Percentiles rank a stretch among this genome's conserved stretches.
Evolutionary conservation across 2,113 vertebrate species (phyloP).

Genomic region (Ceyx cyanopectus): DNA sequence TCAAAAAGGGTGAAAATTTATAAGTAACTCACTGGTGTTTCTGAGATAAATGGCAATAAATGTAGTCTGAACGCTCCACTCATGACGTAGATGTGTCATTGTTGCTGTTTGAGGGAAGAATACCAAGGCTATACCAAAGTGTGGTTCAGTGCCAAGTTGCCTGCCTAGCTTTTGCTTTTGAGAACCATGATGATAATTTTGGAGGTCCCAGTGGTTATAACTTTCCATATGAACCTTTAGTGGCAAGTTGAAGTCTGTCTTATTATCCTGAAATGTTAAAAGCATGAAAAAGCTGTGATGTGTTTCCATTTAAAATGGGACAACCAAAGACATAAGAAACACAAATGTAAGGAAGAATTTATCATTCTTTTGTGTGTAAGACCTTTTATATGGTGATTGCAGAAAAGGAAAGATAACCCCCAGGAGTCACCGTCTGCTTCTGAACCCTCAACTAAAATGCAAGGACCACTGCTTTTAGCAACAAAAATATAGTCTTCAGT

Average conservation of each 20-base stretch:
- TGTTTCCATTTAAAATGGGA: not conserved
- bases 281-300: not conserved
- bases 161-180: not conserved
- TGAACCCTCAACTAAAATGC: not conserved
- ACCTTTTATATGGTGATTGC: not conserved
- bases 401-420: not conserved
- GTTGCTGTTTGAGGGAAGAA: not conserved
- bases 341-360: not conserved
- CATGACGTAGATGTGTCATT: accelerated
- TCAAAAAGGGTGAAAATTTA: not conserved
- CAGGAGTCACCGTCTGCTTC: not conserved
- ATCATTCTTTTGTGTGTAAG: not conserved
- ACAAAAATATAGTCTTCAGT: not conserved
- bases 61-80: not conserved
- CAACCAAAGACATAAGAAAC: not conserved
- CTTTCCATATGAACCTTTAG: not conserved
- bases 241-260: not conserved
- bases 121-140: not conserved
- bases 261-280: not conserved
- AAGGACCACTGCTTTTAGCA: not conserved
- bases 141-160: not conserved
- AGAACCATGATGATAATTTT: not conserved
- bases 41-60: not conserved
- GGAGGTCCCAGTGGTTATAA: not conserved
- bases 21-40: not conserved